Percentiles rank a stretch among this genome's conserved stretches.
Evolutionary conservation across 2,797 vertebrate genomes (phyloP).

Genomic region (Coregonus ussuriensis): DNA sequence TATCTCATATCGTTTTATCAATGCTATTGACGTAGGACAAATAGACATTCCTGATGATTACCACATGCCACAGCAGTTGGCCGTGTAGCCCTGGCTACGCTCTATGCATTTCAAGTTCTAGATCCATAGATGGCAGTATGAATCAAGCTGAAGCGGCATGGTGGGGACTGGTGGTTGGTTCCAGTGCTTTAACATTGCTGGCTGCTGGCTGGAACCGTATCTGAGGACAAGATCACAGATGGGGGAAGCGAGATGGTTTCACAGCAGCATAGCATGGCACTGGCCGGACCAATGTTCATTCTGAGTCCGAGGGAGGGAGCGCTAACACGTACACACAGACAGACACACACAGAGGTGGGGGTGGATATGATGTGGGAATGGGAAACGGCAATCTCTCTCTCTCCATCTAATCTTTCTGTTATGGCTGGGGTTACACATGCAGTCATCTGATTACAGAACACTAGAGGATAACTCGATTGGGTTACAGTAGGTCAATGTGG

Average conservation of each 20-base stretch:
- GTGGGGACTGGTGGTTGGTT: conserved; percentile 34
- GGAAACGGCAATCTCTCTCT: conserved; percentile 49
- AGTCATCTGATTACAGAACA: conserved; percentile 59
- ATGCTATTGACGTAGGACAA: neutral
- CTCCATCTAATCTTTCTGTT: conserved; percentile 56
- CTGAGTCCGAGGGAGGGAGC: conserved; percentile 10
- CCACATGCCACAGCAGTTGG: neutral
- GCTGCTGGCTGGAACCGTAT: conserved; percentile 26
- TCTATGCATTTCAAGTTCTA: conserved; percentile 67
- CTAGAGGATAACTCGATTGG: conserved; percentile 43
- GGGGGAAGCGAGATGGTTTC: conserved; percentile 31
- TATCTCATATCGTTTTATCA: neutral
- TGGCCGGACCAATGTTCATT: conserved; percentile 15
- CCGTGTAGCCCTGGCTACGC: neutral
- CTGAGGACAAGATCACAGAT: conserved; percentile 40
- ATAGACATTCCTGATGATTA: neutral
- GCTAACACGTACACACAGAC: too few relatives aligned
- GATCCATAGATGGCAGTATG: conserved; percentile 80
- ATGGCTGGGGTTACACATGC: conserved; percentile 56
- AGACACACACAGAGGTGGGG: conserved; percentile 18
- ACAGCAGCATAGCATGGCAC: neutral
- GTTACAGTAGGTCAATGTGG: conserved; percentile 60
- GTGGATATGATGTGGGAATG: conserved; percentile 48
- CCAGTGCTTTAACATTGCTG: conserved; percentile 40
- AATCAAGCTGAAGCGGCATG: conserved; percentile 58